These are phyloP conservation scores for Sebastes melanostomus DNA, from an alignment of 2,797 vertebrate genomes.

Conservation along the genomic window DNA sequence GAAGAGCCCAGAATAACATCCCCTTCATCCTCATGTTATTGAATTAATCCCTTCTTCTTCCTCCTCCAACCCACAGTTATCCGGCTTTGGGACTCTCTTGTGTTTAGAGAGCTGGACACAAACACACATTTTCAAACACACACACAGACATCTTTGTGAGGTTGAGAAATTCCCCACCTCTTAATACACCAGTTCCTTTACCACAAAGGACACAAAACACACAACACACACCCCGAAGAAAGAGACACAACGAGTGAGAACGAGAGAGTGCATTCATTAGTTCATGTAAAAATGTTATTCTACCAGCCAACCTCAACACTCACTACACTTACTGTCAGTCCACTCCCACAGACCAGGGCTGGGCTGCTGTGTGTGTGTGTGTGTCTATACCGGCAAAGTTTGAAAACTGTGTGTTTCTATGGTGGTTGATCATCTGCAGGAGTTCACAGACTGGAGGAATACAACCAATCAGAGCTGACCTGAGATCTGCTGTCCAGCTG, in stretches of 20 bases:
- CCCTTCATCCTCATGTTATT: conserved; percentile 12
- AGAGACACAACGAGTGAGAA: neutral
- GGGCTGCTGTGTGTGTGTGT: neutral
- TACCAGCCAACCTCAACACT: neutral
- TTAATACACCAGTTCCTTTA: neutral
- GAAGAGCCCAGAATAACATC: conserved; percentile 65
- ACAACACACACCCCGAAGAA: conserved; percentile 4
- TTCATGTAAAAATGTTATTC: neutral
- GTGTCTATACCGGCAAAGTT: neutral
- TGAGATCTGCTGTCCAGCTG: too few relatives aligned
- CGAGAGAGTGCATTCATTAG: neutral
- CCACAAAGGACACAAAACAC: conserved; percentile 14
- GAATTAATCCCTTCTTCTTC: conserved; percentile 5
- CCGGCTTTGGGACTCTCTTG: neutral
- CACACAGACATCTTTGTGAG: conserved; percentile 4
- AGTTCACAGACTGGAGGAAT: too few relatives aligned
- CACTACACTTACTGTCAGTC: neutral
- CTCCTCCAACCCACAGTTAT: conserved; percentile 11
- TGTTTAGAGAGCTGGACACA: conserved; percentile 17
- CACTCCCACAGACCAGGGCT: neutral
- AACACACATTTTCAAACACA: conserved; percentile 1
- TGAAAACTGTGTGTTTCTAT: too few relatives aligned
- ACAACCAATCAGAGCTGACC: too few relatives aligned
- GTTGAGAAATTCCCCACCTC: conserved; percentile 27
- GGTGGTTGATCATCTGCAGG: too few relatives aligned